Percentiles rank a stretch among this genome's conserved stretches.
These are phyloP conservation scores for Druon quercuslanigerum DNA, from an alignment of 1,140 invertebrate genomes.

Conservation along the genomic window DNA sequence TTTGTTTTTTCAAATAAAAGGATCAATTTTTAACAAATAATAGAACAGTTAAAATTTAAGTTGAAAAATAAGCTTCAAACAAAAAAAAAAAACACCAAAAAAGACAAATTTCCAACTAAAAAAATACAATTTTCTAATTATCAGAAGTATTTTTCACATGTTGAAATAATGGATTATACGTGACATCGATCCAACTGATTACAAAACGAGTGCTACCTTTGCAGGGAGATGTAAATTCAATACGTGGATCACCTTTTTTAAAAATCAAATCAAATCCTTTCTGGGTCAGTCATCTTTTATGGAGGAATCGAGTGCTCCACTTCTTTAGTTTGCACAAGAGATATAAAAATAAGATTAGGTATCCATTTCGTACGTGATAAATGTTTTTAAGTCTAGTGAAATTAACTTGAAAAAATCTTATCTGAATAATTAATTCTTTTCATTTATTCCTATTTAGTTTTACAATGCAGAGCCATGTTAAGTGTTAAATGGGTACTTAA, in stretches of 20 bases:
- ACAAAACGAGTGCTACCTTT: neutral
- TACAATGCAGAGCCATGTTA: slow-evolving; percentile 28
- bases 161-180: too few species aligned
- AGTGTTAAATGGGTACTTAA: slow-evolving; percentile 30
- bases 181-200: too few species aligned
- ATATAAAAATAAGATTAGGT: slow-evolving; percentile 12
- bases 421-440: slow-evolving; percentile 8
- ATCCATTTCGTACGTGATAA: neutral
- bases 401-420: slow-evolving; percentile 28
- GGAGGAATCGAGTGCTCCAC: slow-evolving; percentile 12
- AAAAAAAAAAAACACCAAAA: too few species aligned
- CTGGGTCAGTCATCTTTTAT: slow-evolving; percentile 6
- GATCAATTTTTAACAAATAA: too few species aligned
- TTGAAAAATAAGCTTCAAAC: too few species aligned
- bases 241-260: neutral
- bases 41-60: too few species aligned
- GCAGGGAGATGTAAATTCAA: neutral
- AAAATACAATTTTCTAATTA: too few species aligned
- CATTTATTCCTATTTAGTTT: slow-evolving; percentile 25
- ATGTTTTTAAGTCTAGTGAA: slow-evolving; percentile 1
- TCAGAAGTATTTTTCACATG: too few species aligned
- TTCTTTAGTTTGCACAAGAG: neutral
- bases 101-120: too few species aligned
- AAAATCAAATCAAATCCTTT: slow-evolving; percentile 1
- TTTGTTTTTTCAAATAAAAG: too few species aligned